Evolutionary conservation across 2,888 invertebrate species (phyloP), one percentile per base, ranked within the genome.

Genomic region (Pachycephus smyrnensis): DNA sequence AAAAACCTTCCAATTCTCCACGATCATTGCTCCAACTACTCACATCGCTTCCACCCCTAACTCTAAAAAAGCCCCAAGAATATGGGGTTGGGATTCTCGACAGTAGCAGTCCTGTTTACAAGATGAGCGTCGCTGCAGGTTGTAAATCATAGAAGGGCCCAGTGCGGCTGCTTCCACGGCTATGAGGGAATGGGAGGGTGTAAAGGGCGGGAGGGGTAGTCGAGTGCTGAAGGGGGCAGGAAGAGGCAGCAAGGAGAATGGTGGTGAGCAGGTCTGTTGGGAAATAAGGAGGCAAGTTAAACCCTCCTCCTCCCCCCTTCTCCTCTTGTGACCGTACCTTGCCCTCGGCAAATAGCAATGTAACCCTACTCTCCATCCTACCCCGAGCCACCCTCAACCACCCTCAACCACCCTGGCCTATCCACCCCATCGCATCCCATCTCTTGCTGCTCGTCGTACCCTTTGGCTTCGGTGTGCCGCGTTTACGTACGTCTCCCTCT

Each of bases 271-370:
- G 86, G 90, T 90, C 91, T 90, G 87, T 84, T 90, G 91, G 91
- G 91, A 91, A 91, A 91, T 91, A 91, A 90, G 90, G 90, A 89
- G 88, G 88, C 88, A 86, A 90, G 89, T 90, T 90, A 88, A 88
- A 88, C 86, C 73, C 80, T 78, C 81, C 81, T 81, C 79, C 81
- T 79, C 78, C 83, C 84, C 83, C 84, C 80, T 81, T 81, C 78
- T 78, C 75, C 76, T 3, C 31, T 80, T 71, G 85, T 82, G 80
- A 79, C 78, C 83, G 81, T 83, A 80, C 81, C 85, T 86, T 86
- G 84, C 86, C 86, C 85, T 88, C 86, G 84, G 88, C 87, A 89
- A 90, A 90, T 89, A 90, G 88, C 88, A 87, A 82, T 82, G 85
- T 89, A 89, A 88, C 87, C 87, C 88, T 87, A 84, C 84, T 82